Base-by-base conservation (phyloP, 2,888 invertebrate species). In the Stenotaenia linearis region DNA sequence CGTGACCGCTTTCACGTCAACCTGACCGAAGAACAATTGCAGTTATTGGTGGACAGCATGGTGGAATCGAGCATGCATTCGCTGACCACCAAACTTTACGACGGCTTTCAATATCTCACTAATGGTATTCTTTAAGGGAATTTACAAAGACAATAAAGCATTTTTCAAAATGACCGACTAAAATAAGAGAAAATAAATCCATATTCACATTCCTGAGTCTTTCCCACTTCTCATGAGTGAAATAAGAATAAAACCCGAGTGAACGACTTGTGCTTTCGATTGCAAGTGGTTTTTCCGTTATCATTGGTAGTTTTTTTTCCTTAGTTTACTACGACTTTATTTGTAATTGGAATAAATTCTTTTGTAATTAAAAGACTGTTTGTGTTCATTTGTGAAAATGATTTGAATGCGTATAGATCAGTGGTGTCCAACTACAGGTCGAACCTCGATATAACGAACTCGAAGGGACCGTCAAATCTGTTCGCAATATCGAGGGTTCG, bases 41-140 rank as follows among this genome's bases (percentile, higher is more conserved):
- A 95, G 84, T 90, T 93, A 81, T 91, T 96, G 82, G 95, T 99
- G 0, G 97, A 98, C 85, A 91, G 92, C 80, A 91, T 99, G 87
- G 98, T 99, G 50, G 94, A 96, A 84, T 94, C 95, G 85, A 97
- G 97, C 83, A 91, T 98, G 61, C 93, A 97, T 88, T 98, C 98
- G 79, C 90, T 98, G 82, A 98, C 98, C 82, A 99, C 99, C 10
- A 92, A 97, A 84, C 91, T 99, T 81, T 99, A 99, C 89, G 99
- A 99, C 89, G 95, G 97, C 86, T 99, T 97, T 89, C 99, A 99
- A 89, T 99, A 98, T 89, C 92, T 97, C 85, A 97, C 98, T 85
- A 98, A 98, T 88, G 98, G 98, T 82, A 98, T 98, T 85, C 90
- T 93, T 18, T 56, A 23, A 56, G 23, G 56, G 56, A 23, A 18